Evolutionary conservation across 1,140 invertebrate genomes (phyloP).

Genomic region (Cyphomyrmex costatus): DNA sequence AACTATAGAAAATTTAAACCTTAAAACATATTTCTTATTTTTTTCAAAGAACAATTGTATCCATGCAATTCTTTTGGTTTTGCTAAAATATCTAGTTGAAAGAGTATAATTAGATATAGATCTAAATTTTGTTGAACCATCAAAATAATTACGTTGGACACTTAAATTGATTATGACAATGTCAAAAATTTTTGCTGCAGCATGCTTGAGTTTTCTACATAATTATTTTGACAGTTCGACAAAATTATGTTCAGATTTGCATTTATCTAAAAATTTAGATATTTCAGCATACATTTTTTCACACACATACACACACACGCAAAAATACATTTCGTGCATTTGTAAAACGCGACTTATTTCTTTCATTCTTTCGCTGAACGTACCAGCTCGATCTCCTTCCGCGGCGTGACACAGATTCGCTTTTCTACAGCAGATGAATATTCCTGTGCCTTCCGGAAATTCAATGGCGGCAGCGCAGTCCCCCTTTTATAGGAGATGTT

Average conservation of each 20-base stretch:
- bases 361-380: conserved; percentile 33
- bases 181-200: too few relatives aligned
- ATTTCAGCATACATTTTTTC: too few relatives aligned
- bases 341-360: conserved; percentile 15
- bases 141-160: too few relatives aligned
- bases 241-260: too few relatives aligned
- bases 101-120: too few relatives aligned
- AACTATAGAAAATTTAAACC: not conserved
- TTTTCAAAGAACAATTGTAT: not conserved
- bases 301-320: too few relatives aligned
- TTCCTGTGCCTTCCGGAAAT: conserved; percentile 70
- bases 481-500: conserved; percentile 72
- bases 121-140: too few relatives aligned
- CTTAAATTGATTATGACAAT: too few relatives aligned
- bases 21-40: not conserved
- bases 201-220: too few relatives aligned
- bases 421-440: conserved; percentile 67
- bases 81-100: too few relatives aligned
- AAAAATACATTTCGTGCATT: not conserved
- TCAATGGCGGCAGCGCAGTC: conserved; percentile 64
- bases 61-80: not conserved
- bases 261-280: too few relatives aligned
- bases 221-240: too few relatives aligned
- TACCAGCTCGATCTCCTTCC: conserved; percentile 10
- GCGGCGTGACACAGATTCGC: conserved; percentile 45